Base-by-base conservation (phyloP, 2,113 vertebrate genomes). In the Myrmecobius fasciatus region DNA sequence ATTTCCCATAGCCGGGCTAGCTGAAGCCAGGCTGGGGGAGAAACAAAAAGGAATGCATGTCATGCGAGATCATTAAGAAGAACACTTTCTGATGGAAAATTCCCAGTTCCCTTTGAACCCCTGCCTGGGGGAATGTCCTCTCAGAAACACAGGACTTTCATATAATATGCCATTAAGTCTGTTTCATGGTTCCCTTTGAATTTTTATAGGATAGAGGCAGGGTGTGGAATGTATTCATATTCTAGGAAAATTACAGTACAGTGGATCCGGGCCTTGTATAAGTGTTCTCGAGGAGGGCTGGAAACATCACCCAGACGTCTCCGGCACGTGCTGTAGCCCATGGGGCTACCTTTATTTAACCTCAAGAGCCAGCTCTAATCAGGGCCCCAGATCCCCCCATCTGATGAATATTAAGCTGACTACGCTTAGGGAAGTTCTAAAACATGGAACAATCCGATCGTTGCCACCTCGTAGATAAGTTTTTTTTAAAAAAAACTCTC, bases 41-140 rank as follows among this genome's bases (percentile, higher is more conserved):
- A 36, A 31, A n/a, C 8, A 14, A 53, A 90, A 56, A 51, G 89
- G 96, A 96, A 96, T 97, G 96, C 67, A 83, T 52, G 91, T 89
- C 93, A 97, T 36, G 67, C 88, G 92, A 96, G 91, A 93, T 94
- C 94, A 95, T 95, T 95, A 97, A 93, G 95, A 94, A 89, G 93
- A 95, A 95, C 89, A 52, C 89, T 94, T 97, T 97, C 93, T 97
- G 95, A 96, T 96, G 97, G 95, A 98, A 98, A 98, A 97, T 98
- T 97, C 96, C 95, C 96, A 52, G 89, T 94, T 94, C 26, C 46
- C 96, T 97, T 96, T 97, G 96, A 97, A 97, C 88, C 89, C 90
- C 28, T 83, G 95, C 97, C 96, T 97, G 90, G 53, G 93, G 96
- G 95, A 94, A 95, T 89, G 88, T 96, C 93, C 54, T 92, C 3